Percentiles rank a stretch among this genome's conserved stretches.
phyloP scores from a whole-genome alignment of 2,888 invertebrate species.

The Drosophila macrospina region DNA sequence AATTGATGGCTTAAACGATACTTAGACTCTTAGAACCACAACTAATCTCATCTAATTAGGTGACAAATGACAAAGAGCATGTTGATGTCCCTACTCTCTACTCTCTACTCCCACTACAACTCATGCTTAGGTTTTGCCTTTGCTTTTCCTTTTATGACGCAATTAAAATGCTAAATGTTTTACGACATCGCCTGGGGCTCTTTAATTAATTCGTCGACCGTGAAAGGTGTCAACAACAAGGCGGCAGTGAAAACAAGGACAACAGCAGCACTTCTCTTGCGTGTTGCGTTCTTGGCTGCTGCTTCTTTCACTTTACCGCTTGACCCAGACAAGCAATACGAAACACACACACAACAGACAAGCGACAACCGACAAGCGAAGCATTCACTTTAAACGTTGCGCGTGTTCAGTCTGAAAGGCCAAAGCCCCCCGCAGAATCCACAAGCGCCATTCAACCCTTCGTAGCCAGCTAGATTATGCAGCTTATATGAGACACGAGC shows the following conservation, averaged over 20 bases:
- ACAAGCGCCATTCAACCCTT: not conserved
- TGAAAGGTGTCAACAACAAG: conserved; percentile 73
- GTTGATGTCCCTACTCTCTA: not conserved
- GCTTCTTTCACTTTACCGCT: conserved; percentile 56
- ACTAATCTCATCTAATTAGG: conserved; percentile 72
- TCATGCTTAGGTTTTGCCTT: conserved; percentile 4
- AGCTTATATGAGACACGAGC: conserved; percentile 43
- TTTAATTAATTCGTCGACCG: conserved; percentile 76
- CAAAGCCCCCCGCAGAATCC: conserved; percentile 1
- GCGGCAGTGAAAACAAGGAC: conserved; percentile 39
- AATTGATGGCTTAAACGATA: conserved; percentile 15
- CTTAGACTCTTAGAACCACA: conserved; percentile 17
- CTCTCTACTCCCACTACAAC: not conserved
- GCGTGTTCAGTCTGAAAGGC: conserved; percentile 38
- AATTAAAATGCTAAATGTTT: conserved; percentile 79
- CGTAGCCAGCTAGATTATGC: conserved; percentile 42
- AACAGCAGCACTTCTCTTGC: conserved; percentile 32
- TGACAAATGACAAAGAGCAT: conserved; percentile 57
- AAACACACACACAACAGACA: conserved; percentile 5
- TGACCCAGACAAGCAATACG: conserved; percentile 61
- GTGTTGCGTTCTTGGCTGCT: not conserved
- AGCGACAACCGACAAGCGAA: conserved; percentile 35
- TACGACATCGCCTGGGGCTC: conserved; percentile 60
- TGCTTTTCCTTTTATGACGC: conserved; percentile 60
- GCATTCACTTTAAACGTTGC: conserved; percentile 48